Evolutionary conservation across 1,140 invertebrate genomes (phyloP).

Genomic region (Armadillidium nasatum): DNA sequence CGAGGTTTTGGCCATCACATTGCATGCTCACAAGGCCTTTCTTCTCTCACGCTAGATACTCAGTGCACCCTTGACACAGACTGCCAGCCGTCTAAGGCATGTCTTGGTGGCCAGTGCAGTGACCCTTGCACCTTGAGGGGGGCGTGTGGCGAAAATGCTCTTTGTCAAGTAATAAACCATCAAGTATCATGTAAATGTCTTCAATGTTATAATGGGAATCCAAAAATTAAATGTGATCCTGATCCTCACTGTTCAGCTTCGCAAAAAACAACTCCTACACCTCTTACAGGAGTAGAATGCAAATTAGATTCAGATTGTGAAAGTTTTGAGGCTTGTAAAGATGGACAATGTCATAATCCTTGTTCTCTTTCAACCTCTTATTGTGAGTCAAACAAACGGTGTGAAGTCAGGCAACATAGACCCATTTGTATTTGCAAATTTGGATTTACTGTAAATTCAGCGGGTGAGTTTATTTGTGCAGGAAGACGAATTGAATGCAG

Average conservation of each 20-base stretch:
- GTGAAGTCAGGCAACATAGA: slow-evolving; percentile 76
- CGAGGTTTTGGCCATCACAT: slow-evolving; percentile 20
- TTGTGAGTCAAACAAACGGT: slow-evolving; percentile 75
- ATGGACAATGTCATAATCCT: slow-evolving; percentile 71
- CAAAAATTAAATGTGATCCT: slow-evolving; percentile 66
- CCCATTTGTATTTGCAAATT: slow-evolving; percentile 82
- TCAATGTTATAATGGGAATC: slow-evolving; percentile 75
- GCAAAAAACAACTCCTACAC: slow-evolving; percentile 39
- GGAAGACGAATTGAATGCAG: slow-evolving; percentile 64
- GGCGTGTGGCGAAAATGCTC: slow-evolving; percentile 79
- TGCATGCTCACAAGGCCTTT: slow-evolving; percentile 41
- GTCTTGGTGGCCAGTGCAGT: slow-evolving; percentile 75
- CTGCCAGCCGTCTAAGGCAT: slow-evolving; percentile 84
- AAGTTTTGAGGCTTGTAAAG: slow-evolving; percentile 66
- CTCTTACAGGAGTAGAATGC: slow-evolving; percentile 51
- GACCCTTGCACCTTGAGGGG: slow-evolving; percentile 82
- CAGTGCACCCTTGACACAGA: slow-evolving; percentile 84
- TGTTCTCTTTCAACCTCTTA: slow-evolving; percentile 57
- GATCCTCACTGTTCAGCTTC: slow-evolving; percentile 64
- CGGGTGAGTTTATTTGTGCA: slow-evolving; percentile 70
- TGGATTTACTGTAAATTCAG: slow-evolving; percentile 77
- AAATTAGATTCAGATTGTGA: slow-evolving; percentile 66
- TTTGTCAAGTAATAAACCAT: slow-evolving; percentile 76
- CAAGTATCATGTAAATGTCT: slow-evolving; percentile 78
- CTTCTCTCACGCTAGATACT: slow-evolving; percentile 43